A percentile compares a stretch with the other conserved stretches of the same genome.
These are phyloP conservation scores for Phaethon lepturus DNA, from an alignment of 2,113 vertebrate genomes.

Conservation along the genomic window DNA sequence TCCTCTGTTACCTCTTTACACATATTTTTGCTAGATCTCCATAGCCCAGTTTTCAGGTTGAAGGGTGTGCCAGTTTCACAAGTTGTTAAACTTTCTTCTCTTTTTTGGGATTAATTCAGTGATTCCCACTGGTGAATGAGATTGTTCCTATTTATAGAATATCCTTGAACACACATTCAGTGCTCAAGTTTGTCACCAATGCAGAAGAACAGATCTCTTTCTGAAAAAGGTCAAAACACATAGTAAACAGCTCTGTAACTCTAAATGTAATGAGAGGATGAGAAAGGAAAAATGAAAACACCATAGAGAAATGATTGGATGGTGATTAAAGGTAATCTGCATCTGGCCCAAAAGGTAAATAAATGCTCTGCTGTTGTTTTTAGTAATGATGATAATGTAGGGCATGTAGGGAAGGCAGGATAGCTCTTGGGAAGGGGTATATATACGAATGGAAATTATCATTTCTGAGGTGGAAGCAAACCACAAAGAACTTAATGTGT, in stretches of 20 bases:
- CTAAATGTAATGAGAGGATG: not conserved
- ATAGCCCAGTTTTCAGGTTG: not conserved
- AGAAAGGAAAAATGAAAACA: not conserved
- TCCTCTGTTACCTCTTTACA: not conserved
- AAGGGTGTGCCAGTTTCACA: not conserved
- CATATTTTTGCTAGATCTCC: not conserved
- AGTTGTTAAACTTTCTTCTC: not conserved
- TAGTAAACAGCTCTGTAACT: not conserved
- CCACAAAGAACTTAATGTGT: not conserved
- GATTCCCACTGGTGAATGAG: constrained; percentile 5
- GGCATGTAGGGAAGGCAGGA: not conserved
- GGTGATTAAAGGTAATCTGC: not conserved
- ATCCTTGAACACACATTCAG: not conserved
- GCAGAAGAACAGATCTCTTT: not conserved
- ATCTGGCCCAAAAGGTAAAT: not conserved
- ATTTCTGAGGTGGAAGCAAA: constrained; percentile 17
- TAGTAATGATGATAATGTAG: not conserved
- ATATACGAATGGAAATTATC: not conserved
- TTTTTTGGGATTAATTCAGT: not conserved
- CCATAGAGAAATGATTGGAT: not conserved
- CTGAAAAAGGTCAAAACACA: not conserved
- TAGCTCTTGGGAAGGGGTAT: not conserved
- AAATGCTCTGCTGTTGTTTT: not conserved
- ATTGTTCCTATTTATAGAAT: constrained; percentile 13
- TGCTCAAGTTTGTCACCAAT: not conserved